Base-by-base conservation (phyloP, 1,140 invertebrate genomes). In the Diorhabda carinulata region DNA sequence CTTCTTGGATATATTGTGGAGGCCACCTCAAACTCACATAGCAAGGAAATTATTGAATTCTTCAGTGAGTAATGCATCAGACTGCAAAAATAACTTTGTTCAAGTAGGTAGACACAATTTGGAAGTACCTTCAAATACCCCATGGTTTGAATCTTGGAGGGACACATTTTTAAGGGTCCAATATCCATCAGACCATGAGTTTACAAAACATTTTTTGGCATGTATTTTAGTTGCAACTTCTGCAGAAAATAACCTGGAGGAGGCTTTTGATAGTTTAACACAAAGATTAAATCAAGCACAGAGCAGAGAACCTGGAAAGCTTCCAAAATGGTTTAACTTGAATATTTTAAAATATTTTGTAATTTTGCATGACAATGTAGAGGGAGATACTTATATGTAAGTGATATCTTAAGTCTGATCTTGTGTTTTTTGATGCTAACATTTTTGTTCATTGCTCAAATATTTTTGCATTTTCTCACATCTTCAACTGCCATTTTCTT, bases 131-230 rank as follows among this genome's bases (percentile, higher is more conserved):
- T 85, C 86, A 41, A 84, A 88, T 3, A 91, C 93, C 44, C 92
- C 95, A n/a, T 98, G 96, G 96, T 98, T 94, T 84, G 95, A 98
- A 80, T 86, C 90, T n/a, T 98, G 95, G 93, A 86, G 95, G 77
- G 93, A 97, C 77, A 92, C 89, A 43, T 98, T 97, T 82, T 85
- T 97, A 25, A 90, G 91, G 77, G 90, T 96, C 2, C 90, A 95
- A 79, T 94, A 91, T 78, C 92, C 93, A 56, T 94, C 93, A 9
- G 95, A 98, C 78, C 95, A 98, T 85, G 96, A 98, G 83, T 98
- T 96, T 79, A 92, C 94, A 0, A 93, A 94, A 78, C 95, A 98
- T 83, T 94, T 93, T 82, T 77, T 98, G n/a, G 93, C 91, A 25
- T 98, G 96, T 84, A 86, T 93, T 73, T 89, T 96, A 73, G 92